A percentile compares a stretch with the other conserved stretches of the same genome.
phyloP scores from a whole-genome alignment of 2,113 vertebrate genomes.

The Crotophaga sulcirostris region DNA sequence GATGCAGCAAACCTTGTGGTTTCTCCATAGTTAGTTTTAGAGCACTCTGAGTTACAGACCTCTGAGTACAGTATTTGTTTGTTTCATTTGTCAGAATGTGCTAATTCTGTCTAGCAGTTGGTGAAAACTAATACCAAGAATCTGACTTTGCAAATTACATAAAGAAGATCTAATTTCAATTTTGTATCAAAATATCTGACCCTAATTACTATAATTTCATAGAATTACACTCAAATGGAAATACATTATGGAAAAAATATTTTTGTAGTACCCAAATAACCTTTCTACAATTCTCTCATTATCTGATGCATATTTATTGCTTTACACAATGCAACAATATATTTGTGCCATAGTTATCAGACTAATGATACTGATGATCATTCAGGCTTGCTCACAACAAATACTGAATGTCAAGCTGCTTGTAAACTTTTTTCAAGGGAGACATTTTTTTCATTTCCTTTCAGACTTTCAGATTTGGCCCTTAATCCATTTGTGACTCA shows the following conservation, averaged over 20 bases:
- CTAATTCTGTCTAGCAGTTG: not conserved
- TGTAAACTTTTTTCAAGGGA: not conserved
- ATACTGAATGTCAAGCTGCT: not conserved
- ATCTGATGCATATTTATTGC: not conserved
- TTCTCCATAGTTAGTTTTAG: not conserved
- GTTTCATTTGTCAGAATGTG: not conserved
- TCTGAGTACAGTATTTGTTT: not conserved
- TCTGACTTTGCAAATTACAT: not conserved
- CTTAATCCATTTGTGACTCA: not conserved
- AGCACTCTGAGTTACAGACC: not conserved
- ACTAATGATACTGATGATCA: not conserved
- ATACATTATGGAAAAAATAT: not conserved
- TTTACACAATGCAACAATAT: not conserved
- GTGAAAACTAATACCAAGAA: not conserved
- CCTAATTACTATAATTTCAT: conserved; percentile 4
- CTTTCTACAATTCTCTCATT: not conserved
- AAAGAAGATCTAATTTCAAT: conserved; percentile 1
- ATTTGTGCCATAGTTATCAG: not conserved
- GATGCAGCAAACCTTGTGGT: not conserved
- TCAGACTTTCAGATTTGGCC: not conserved
- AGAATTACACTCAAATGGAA: not conserved
- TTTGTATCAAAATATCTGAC: conserved; percentile 4
- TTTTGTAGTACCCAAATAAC: not conserved
- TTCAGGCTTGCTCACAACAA: not conserved
- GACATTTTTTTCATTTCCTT: not conserved